Base-by-base conservation (phyloP, 1,140 invertebrate species). In the Formica selysi region DNA sequence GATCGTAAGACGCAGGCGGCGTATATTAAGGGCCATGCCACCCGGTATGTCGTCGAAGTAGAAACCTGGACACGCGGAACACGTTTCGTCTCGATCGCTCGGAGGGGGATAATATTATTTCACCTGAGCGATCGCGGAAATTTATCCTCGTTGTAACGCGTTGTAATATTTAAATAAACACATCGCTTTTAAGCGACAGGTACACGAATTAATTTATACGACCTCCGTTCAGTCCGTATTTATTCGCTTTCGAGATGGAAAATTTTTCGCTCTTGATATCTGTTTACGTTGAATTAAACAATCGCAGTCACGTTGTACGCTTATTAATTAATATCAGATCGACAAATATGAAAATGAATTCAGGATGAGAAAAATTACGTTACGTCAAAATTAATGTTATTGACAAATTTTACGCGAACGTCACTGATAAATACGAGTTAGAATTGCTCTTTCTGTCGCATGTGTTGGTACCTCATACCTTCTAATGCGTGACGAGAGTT, bases 1-100 rank as follows among this genome's bases (percentile, higher is more conserved):
- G 89, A 86, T 93, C 93, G 90, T 93, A 92, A 92, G 91, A 88
- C 90, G 86, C 93, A 93, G 90, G 84, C 89, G 92, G 90, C 88
- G 89, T 90, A 91, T 92, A 93, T 93, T 93, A 93, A 91, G 91
- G 90, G 87, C 48, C 76, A 85, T 89, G 84, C 88, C 88, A 91
- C 89, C 88, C 92, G 80, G 88, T 92, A 92, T 92, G 90, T 86
- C 76, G 41, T 38, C 81, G 29, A 76, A 81, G 85, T 78, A 81
- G 86, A 90, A 84, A 85, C 86, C 76, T 32, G 76, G 54, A 57
- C 41, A 51, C 48, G 48, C 48, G 76, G 76, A 80, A 81, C 76
- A 80, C 86, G 80, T 85, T 89, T 71, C 29, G 36, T 64, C 86
- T 81, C 70, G 76, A 76, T 86, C 84, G 87, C 76, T 89, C 88